These are phyloP conservation scores for Drosophila sordidapex DNA, from an alignment of 2,888 invertebrate species.

Conservation along the genomic window DNA sequence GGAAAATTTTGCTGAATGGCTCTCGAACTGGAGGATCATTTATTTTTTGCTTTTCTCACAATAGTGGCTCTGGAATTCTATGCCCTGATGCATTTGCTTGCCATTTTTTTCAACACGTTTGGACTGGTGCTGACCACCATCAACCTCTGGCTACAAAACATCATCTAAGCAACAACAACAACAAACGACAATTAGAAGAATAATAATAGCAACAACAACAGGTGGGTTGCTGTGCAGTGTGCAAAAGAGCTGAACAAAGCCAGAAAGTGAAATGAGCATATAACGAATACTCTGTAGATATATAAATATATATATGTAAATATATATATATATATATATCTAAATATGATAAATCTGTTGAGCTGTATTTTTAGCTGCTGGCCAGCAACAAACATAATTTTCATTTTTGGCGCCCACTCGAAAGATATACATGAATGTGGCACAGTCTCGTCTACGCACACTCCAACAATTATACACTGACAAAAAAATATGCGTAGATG, in stretches of 20 bases:
- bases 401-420: slow-evolving; percentile 65
- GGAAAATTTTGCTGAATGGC: slow-evolving; percentile 35
- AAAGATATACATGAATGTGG: slow-evolving; percentile 15
- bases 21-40: slow-evolving; percentile 29
- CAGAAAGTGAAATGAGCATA: slow-evolving; percentile 40
- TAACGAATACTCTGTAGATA: background rate
- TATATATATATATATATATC: background rate
- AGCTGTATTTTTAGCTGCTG: slow-evolving; percentile 35
- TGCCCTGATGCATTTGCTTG: slow-evolving; percentile 26
- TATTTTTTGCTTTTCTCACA: slow-evolving; percentile 29
- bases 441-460: slow-evolving; percentile 1
- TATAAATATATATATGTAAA: background rate
- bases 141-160: slow-evolving; percentile 8
- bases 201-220: slow-evolving; percentile 64
- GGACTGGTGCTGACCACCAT: slow-evolving; percentile 16
- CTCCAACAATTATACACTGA: slow-evolving; percentile 4
- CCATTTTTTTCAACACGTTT: slow-evolving; percentile 15
- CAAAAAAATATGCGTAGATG: background rate
- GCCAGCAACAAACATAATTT: slow-evolving; percentile 21
- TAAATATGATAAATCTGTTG: background rate
- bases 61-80: slow-evolving; percentile 35
- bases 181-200: background rate
- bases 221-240: slow-evolving; percentile 55
- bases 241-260: slow-evolving; percentile 6
- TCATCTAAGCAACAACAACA: slow-evolving; percentile 10